Percentiles rank a stretch among this genome's conserved stretches.
phyloP scores from a whole-genome alignment of 2,888 invertebrate genomes.

The Autographa pulchrina region DNA sequence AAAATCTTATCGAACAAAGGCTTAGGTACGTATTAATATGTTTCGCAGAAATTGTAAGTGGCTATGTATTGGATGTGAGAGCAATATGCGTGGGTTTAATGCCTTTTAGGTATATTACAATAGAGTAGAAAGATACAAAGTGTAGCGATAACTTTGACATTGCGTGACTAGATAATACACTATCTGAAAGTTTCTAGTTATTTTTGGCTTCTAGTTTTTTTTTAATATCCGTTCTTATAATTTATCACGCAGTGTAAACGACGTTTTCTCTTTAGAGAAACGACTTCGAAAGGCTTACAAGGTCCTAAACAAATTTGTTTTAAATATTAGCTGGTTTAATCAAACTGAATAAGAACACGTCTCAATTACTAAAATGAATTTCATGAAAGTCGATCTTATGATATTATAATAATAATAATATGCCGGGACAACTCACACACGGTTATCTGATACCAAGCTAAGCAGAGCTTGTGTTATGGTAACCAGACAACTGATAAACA shows the following conservation, averaged over 20 bases:
- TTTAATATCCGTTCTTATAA: not conserved
- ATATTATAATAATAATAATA: conserved; percentile 7
- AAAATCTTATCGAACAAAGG: conserved; percentile 80
- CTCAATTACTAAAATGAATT: not conserved
- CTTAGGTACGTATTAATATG: conserved; percentile 56
- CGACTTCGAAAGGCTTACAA: not conserved
- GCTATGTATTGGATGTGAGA: conserved; percentile 17
- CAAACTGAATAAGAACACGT: not conserved
- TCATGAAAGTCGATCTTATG: not conserved
- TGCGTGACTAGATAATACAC: not conserved
- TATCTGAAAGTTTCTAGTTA: not conserved
- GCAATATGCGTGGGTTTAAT: conserved; percentile 25
- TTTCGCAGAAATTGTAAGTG: not conserved
- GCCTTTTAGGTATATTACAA: not conserved
- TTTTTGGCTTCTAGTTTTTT: not conserved
- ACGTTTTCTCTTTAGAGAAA: not conserved
- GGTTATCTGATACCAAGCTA: too few species aligned
- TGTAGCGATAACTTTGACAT: not conserved
- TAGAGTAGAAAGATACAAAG: not conserved
- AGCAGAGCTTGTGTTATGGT: too few species aligned
- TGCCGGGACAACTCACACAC: too few species aligned
- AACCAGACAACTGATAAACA: too few species aligned
- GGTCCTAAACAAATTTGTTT: not conserved
- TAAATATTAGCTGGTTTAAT: not conserved
- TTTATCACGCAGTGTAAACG: not conserved